Evolutionary conservation across 2,888 invertebrate genomes (phyloP).

Genomic region (Thymelicus lineola): DNA sequence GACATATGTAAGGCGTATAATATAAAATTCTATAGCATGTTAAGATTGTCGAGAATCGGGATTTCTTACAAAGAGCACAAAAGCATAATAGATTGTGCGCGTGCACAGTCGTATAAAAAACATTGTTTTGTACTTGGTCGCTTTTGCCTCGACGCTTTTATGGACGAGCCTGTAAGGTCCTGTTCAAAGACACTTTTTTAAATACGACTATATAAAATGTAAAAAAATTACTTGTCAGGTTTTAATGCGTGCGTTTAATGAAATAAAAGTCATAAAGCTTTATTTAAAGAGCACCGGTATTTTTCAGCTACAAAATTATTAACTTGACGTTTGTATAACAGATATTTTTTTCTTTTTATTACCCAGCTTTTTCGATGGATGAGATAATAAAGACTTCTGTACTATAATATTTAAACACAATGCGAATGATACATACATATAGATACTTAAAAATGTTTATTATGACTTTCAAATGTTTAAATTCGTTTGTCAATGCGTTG

Average conservation of each 20-base stretch:
- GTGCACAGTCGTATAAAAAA: constrained; percentile 28
- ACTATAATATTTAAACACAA: too few species aligned
- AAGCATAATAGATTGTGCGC: constrained; percentile 24
- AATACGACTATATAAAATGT: background rate
- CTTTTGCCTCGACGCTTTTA: constrained; percentile 10
- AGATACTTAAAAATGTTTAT: too few species aligned
- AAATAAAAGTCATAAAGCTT: constrained; percentile 1
- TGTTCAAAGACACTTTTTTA: background rate
- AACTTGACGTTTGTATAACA: background rate
- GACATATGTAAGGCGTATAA: background rate
- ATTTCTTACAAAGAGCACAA: constrained; percentile 19
- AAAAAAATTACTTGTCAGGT: background rate
- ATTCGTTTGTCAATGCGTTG: too few species aligned
- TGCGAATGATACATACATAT: too few species aligned
- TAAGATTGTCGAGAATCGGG: constrained; percentile 1
- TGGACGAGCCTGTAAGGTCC: background rate
- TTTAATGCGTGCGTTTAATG: background rate
- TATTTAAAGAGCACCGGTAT: background rate
- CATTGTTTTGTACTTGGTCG: constrained; percentile 11
- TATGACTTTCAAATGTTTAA: too few species aligned
- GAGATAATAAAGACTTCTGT: too few species aligned
- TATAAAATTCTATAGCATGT: constrained; percentile 5
- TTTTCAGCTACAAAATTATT: constrained; percentile 1
- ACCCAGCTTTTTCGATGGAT: too few species aligned
- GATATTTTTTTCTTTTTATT: background rate